Evolutionary conservation across 2,797 vertebrate species (phyloP).

Genomic region (Chloroceryle amazona): DNA sequence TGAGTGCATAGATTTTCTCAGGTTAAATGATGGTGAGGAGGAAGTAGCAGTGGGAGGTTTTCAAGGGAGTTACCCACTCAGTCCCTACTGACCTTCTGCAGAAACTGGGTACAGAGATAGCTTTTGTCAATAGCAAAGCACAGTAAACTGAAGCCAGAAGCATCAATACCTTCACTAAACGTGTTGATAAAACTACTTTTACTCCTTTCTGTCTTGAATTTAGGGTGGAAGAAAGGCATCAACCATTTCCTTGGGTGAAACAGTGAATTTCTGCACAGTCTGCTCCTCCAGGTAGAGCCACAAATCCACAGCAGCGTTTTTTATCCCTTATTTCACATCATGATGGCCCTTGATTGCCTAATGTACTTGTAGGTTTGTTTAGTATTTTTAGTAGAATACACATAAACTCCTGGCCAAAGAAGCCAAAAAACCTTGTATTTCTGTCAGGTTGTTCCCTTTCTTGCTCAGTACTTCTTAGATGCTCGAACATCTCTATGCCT

Average conservation of each 20-base stretch:
- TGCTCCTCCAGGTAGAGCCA: not conserved
- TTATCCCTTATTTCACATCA: not conserved
- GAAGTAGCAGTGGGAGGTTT: not conserved
- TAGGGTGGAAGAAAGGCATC: not conserved
- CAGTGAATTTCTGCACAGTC: not conserved
- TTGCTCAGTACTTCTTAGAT: not conserved
- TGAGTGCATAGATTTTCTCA: not conserved
- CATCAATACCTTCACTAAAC: not conserved
- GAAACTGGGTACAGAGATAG: not conserved
- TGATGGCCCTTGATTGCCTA: not conserved
- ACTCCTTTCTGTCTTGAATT: not conserved
- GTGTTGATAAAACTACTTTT: not conserved
- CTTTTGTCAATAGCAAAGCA: not conserved
- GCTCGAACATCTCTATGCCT: not conserved
- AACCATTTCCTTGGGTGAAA: not conserved
- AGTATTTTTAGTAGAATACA: not conserved
- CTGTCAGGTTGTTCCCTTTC: not conserved
- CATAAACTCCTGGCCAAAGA: not conserved
- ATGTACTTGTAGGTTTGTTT: not conserved
- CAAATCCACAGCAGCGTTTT: not conserved
- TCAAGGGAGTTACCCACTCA: not conserved
- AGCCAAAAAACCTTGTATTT: not conserved
- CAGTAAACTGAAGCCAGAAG: not conserved
- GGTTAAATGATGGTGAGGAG: not conserved
- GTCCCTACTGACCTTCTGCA: not conserved